These are phyloP conservation scores for Drosophila pectinifera DNA, from an alignment of 1,140 invertebrate species.

Conservation along the genomic window DNA sequence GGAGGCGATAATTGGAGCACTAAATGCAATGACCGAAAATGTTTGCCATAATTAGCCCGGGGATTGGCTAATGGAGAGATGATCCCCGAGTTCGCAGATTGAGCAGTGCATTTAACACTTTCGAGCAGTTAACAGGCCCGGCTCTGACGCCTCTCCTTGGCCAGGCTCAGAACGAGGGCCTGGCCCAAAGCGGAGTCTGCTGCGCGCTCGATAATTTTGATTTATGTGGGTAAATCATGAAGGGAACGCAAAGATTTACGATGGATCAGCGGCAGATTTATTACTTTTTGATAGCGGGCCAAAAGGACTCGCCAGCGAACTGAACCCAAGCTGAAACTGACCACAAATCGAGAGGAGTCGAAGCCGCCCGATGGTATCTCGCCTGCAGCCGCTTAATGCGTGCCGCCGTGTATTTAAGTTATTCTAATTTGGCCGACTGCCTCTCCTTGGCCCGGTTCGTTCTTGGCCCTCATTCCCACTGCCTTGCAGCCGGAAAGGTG, in stretches of 20 bases:
- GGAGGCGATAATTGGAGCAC: constrained; percentile 71
- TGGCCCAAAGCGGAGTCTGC: constrained; percentile 32
- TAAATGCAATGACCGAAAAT: constrained; percentile 70
- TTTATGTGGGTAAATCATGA: constrained; percentile 85
- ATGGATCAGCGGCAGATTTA: constrained; percentile 84
- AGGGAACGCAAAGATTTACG: constrained; percentile 84
- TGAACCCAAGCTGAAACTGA: not conserved
- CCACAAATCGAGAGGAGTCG: constrained; percentile 31
- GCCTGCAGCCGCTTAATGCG: constrained; percentile 63
- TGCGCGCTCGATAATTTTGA: constrained; percentile 82
- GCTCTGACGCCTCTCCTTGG: constrained; percentile 28
- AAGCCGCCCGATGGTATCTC: constrained; percentile 23
- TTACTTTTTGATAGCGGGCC: constrained; percentile 84
- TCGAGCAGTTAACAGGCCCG: constrained; percentile 61
- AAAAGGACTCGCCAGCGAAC: constrained; percentile 50
- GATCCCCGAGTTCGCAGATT: constrained; percentile 44
- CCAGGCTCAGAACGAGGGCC: not conserved
- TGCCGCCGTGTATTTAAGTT: constrained; percentile 78
- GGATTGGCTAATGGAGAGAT: constrained; percentile 42
- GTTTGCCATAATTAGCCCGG: constrained; percentile 26
- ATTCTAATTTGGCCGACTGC: constrained; percentile 72
- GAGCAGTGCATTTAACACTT: constrained; percentile 79
- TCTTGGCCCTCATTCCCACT: constrained; percentile 2
- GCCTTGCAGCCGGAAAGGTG: constrained; percentile 51
- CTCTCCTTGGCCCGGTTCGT: not conserved